A percentile compares a stretch with the other conserved stretches of the same genome.
These are phyloP conservation scores for Colius striatus DNA, from an alignment of 2,113 vertebrate species.

Conservation along the genomic window DNA sequence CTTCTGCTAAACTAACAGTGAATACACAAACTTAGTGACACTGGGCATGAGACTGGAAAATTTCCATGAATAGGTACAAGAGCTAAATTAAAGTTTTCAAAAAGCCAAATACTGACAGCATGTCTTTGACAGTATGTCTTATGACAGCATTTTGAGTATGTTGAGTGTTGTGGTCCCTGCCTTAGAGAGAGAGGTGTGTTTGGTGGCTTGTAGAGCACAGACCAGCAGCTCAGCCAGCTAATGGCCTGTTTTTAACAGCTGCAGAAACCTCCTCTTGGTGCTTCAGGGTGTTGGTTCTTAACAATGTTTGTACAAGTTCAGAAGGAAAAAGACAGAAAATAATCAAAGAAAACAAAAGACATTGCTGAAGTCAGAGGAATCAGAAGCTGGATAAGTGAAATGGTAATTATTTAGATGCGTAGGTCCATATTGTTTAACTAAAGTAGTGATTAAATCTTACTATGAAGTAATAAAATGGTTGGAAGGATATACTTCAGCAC, in stretches of 20 bases:
- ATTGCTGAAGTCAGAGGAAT: background rate
- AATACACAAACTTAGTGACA: background rate
- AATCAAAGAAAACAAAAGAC: background rate
- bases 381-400: background rate
- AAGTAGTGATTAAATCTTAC: background rate
- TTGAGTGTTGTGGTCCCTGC: background rate
- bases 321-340: background rate
- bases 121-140: background rate
- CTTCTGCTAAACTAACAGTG: background rate
- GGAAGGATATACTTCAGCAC: background rate
- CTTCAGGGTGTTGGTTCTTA: background rate
- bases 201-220: background rate
- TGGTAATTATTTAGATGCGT: background rate
- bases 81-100: background rate
- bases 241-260: background rate
- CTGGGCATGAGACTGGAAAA: background rate
- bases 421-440: background rate
- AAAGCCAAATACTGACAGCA: background rate
- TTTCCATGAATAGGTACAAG: background rate
- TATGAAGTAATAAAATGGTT: background rate
- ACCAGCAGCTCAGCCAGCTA: background rate
- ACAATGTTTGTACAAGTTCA: background rate
- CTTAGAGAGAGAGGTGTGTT: background rate
- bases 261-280: background rate
- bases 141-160: background rate